Conservation (phyloP, 1,140 invertebrate genomes). For the Lordiphosa stackelbergi region DNA sequence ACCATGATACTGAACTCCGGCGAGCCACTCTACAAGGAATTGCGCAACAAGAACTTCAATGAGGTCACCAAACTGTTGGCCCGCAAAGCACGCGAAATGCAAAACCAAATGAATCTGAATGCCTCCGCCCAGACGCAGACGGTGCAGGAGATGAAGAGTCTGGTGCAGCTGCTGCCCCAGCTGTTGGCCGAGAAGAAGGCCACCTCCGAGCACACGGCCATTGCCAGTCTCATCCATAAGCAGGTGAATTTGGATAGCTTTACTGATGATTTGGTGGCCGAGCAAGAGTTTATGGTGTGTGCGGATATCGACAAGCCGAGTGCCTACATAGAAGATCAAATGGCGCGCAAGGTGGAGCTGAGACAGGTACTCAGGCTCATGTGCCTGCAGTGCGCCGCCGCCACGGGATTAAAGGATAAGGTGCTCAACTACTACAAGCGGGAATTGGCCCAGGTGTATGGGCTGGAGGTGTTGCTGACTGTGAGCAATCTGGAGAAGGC, state of each 20-base stretch:
- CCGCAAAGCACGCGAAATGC: constrained; percentile 91
- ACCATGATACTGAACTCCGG: constrained; percentile 92
- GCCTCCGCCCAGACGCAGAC: constrained; percentile 91
- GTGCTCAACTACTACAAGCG: constrained; percentile 94
- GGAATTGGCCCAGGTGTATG: constrained; percentile 95
- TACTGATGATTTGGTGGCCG: constrained; percentile 80
- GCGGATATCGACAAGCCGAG: constrained; percentile 93
- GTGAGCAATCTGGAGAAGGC: constrained; percentile 93
- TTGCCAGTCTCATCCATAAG: constrained; percentile 83
- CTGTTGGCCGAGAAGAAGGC: constrained; percentile 92
- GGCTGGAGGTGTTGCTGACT: constrained; percentile 89
- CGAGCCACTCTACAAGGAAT: constrained; percentile 92
- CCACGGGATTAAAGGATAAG: constrained; percentile 94
- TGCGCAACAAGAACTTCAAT: constrained; percentile 96
- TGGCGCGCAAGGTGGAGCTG: constrained; percentile 89
- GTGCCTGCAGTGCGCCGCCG: constrained; percentile 91
- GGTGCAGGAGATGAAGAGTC: constrained; percentile 95
- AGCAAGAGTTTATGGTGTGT: constrained; percentile 95
- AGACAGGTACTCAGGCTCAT: constrained; percentile 91
- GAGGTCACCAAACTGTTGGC: constrained; percentile 91
- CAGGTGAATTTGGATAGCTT: constrained; percentile 79
- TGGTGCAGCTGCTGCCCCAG: constrained; percentile 90
- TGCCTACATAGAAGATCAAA: constrained; percentile 93
- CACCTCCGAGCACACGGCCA: constrained; percentile 84
- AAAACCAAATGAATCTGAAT: constrained; percentile 92